These are phyloP conservation scores for Aphelocoma californica DNA, from an alignment of 2,797 vertebrate species.

Conservation along the genomic window DNA sequence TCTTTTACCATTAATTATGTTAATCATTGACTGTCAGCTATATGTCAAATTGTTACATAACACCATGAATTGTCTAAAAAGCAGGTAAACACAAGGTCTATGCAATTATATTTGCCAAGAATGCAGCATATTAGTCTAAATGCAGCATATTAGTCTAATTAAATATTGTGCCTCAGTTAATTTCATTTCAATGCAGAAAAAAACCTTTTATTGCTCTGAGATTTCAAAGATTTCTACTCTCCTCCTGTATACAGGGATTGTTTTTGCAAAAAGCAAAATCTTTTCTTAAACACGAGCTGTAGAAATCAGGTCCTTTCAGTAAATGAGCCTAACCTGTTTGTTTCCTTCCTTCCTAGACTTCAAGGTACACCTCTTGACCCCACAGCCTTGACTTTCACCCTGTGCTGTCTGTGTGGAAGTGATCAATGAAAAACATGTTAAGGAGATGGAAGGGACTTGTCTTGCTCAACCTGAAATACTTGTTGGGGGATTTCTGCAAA, in stretches of 20 bases:
- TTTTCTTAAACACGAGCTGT: not conserved
- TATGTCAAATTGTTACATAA: conserved; percentile 24
- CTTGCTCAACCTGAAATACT: conserved; percentile 30
- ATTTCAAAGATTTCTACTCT: not conserved
- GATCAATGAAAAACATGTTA: conserved; percentile 57
- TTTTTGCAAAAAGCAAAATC: not conserved
- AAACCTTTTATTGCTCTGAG: not conserved
- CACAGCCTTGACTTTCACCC: not conserved
- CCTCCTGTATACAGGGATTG: not conserved
- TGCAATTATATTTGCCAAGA: not conserved
- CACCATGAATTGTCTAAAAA: conserved; percentile 24
- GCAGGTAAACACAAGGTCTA: conserved; percentile 24
- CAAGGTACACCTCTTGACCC: not conserved
- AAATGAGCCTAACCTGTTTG: not conserved
- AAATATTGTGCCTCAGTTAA: conserved; percentile 16
- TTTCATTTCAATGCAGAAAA: not conserved
- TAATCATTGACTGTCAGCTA: conserved; percentile 35
- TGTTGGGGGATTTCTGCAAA: conserved; percentile 7
- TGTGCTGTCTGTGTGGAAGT: not conserved
- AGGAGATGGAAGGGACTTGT: conserved; percentile 51
- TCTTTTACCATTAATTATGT: conserved; percentile 44
- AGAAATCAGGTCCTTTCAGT: not conserved
- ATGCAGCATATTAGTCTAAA: not conserved
- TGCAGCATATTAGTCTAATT: not conserved
- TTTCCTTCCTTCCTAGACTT: not conserved